phyloP scores from a whole-genome alignment of 1,140 invertebrate species.

The Monomorium pharaonis region DNA sequence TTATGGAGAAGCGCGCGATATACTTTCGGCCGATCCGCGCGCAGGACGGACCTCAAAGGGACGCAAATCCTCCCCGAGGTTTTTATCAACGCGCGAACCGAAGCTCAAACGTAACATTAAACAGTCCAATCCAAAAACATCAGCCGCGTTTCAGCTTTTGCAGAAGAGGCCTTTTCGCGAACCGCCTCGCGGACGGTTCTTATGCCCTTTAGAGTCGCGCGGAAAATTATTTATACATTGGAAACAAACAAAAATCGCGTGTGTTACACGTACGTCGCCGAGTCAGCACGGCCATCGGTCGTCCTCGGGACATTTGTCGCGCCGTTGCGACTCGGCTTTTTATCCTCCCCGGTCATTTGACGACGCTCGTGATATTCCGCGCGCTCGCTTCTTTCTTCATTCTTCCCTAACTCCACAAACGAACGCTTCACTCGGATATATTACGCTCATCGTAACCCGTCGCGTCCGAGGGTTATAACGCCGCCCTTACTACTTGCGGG shows the following conservation, averaged over 20 bases:
- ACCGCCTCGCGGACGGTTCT: not conserved
- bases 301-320: slow-evolving; percentile 19
- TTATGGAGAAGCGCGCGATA: slow-evolving; percentile 8
- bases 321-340: slow-evolving; percentile 16
- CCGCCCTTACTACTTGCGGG: not conserved
- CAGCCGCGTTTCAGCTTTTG: too few species aligned
- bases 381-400: slow-evolving; percentile 45
- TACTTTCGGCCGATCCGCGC: not conserved
- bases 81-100: slow-evolving; percentile 15
- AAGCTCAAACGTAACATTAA: slow-evolving; percentile 9
- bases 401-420: slow-evolving; percentile 29
- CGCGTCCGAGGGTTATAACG: not conserved
- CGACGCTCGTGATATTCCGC: slow-evolving; percentile 18
- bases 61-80: slow-evolving; percentile 22
- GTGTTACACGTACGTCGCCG: not conserved
- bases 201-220: not conserved
- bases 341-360: slow-evolving; percentile 9
- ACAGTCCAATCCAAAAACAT: too few species aligned
- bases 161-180: too few species aligned
- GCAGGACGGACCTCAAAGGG: slow-evolving; percentile 11
- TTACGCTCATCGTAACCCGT: slow-evolving; percentile 41
- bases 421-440: slow-evolving; percentile 50
- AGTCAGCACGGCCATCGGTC: slow-evolving; percentile 20
- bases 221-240: not conserved
- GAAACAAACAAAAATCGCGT: slow-evolving; percentile 10